Conservation (phyloP, 1,140 invertebrate species). For the Physella acuta region DNA sequence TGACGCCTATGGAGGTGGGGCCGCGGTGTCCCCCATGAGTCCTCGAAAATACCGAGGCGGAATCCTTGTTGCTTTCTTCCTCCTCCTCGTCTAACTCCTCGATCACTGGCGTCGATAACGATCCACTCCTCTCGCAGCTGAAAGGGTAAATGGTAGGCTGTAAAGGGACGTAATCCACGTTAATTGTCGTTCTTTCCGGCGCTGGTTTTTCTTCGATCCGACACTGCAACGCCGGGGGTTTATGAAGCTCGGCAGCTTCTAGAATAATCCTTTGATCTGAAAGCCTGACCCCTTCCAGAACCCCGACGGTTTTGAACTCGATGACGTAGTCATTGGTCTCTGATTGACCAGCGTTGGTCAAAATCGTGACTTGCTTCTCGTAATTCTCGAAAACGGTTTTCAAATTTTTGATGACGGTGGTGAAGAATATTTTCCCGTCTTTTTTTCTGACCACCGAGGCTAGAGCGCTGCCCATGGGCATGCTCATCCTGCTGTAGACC, state of each 20-base stretch:
- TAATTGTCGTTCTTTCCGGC: background rate
- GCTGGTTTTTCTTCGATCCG: background rate
- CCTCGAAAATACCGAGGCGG: background rate
- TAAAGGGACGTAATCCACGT: slow-evolving; percentile 2
- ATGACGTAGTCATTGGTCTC: background rate
- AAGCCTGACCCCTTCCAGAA: slow-evolving; percentile 8
- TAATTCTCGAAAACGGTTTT: background rate
- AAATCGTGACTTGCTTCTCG: background rate
- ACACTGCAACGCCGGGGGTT: background rate
- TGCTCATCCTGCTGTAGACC: slow-evolving; percentile 27
- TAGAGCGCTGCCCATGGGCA: slow-evolving; percentile 18
- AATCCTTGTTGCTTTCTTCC: background rate
- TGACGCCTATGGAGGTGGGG: background rate
- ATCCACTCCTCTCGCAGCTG: background rate
- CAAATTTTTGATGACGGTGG: background rate
- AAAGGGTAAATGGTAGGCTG: background rate
- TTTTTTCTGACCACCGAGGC: background rate
- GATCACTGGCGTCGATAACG: background rate
- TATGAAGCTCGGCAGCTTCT: background rate
- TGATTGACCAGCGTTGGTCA: background rate
- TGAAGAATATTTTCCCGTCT: background rate
- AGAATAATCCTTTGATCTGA: slow-evolving; percentile 4
- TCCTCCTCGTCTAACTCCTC: background rate
- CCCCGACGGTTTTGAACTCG: background rate
- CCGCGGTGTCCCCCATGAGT: background rate